Base-by-base conservation (phyloP, 2,888 invertebrate species). In the Nymphalis urticae region DNA sequence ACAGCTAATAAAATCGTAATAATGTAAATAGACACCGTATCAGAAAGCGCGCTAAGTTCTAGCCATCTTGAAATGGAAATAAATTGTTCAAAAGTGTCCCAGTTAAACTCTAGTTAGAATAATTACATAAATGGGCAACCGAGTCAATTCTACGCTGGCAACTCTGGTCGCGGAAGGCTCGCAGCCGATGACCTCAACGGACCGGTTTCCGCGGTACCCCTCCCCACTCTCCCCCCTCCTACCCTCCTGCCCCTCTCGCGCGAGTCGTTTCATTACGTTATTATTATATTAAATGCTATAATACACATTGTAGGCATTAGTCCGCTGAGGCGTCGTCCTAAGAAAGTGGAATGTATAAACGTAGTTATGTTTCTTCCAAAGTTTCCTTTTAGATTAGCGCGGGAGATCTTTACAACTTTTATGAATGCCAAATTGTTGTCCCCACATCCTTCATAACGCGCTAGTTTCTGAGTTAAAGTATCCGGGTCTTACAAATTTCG, bases 231-330 rank as follows among this genome's bases (percentile, higher is more conserved):
- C 79, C 80, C 80, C 75, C 72, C 80, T 80, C 79, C 78, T 78
- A 67, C 76, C 74, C 78, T 80, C 71, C 80, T 76, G 76, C 80
- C 76, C 81, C 81, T 85, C 79, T 77, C 82, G 77, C 82, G 82
- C 85, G 85, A 90, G 90, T 88, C 90, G 89, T 90, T 92, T 92
- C 92, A 92, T 92, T 92, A 92, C 91, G 88, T 90, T 92, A 92
- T 92, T 92, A 92, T 92, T 91, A 92, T 92, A 92, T 92, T 92
- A 92, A 92, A 92, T 89, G 90, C 89, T 92, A 87, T 91, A 90
- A 89, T 91, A 89, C 90, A 91, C 90, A 89, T 89, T 91, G 92
- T 90, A 86, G 85, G 89, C 88, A 90, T 92, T 91, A 90, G 90
- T 86, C 85, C 82, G 83, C 77, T 81, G 82, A 83, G 85, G 84